These are phyloP conservation scores for Otolemur garnettii DNA, from an alignment of 2,113 vertebrate species.

Conservation along the genomic window DNA sequence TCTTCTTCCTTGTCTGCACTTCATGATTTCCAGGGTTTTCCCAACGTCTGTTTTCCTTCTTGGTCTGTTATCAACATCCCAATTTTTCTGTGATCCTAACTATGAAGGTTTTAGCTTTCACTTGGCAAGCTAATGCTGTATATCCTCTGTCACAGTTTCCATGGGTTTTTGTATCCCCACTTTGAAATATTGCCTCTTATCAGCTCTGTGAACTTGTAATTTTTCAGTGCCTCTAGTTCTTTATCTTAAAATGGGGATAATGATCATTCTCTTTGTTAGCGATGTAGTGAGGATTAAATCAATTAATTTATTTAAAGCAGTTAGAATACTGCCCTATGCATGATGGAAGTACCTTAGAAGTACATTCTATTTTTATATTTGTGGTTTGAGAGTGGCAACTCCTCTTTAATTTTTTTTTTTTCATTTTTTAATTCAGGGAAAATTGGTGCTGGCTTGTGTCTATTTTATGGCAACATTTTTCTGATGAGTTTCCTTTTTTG, in stretches of 20 bases:
- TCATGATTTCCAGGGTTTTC: constrained; percentile 1
- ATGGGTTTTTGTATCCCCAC: background rate
- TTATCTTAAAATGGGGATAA: background rate
- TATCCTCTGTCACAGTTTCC: background rate
- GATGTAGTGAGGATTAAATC: background rate
- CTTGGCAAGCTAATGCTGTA: background rate
- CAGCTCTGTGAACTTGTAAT: background rate
- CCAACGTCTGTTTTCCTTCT: background rate
- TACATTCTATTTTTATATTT: constrained; percentile 3
- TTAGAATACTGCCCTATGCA: background rate
- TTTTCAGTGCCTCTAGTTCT: background rate
- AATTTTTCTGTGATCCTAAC: constrained; percentile 13
- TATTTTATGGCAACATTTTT: background rate
- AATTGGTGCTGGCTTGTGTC: background rate
- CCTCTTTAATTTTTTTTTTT: background rate
- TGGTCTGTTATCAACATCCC: background rate
- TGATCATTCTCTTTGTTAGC: background rate
- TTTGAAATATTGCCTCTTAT: background rate
- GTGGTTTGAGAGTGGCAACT: background rate
- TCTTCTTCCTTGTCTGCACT: background rate
- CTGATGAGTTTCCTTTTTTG: background rate
- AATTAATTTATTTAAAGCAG: constrained; percentile 50
- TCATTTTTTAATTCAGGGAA: background rate
- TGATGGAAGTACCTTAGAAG: background rate
- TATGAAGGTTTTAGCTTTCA: constrained; percentile 22